These are phyloP conservation scores for Campoplex capitator DNA, from an alignment of 2,888 invertebrate species.

Conservation along the genomic window DNA sequence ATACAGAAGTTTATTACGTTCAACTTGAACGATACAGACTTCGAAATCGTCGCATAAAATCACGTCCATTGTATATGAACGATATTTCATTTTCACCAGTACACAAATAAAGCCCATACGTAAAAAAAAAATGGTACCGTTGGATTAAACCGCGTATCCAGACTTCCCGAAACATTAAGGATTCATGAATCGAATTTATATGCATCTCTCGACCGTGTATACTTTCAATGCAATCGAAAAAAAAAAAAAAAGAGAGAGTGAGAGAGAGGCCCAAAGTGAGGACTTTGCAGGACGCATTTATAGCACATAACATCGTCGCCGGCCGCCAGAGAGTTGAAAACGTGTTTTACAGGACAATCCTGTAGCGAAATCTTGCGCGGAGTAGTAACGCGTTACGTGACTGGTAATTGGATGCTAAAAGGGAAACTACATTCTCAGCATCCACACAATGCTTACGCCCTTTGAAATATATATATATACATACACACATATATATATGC, in stretches of 20 bases:
- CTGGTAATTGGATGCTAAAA: slow-evolving; percentile 74
- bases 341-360: slow-evolving; percentile 73
- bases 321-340: slow-evolving; percentile 68
- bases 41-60: not conserved
- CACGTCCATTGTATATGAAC: not conserved
- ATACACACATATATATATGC: not conserved
- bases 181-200: slow-evolving; percentile 74
- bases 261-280: slow-evolving; percentile 14
- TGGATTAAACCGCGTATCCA: slow-evolving; percentile 14
- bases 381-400: slow-evolving; percentile 71
- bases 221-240: slow-evolving; percentile 19
- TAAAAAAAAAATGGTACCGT: slow-evolving; percentile 31
- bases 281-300: slow-evolving; percentile 27
- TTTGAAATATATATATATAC: not conserved
- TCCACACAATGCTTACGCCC: slow-evolving; percentile 38
- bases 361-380: slow-evolving; percentile 70
- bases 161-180: slow-evolving; percentile 67
- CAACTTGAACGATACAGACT: not conserved
- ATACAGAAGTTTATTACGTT: not conserved
- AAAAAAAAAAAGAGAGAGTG: not conserved
- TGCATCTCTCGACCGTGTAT: slow-evolving; percentile 69
- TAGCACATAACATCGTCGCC: slow-evolving; percentile 42
- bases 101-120: not conserved
- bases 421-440: slow-evolving; percentile 63
- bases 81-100: not conserved